Conservation (phyloP, 2,888 invertebrate species). For the Phytoseiulus persimilis region DNA sequence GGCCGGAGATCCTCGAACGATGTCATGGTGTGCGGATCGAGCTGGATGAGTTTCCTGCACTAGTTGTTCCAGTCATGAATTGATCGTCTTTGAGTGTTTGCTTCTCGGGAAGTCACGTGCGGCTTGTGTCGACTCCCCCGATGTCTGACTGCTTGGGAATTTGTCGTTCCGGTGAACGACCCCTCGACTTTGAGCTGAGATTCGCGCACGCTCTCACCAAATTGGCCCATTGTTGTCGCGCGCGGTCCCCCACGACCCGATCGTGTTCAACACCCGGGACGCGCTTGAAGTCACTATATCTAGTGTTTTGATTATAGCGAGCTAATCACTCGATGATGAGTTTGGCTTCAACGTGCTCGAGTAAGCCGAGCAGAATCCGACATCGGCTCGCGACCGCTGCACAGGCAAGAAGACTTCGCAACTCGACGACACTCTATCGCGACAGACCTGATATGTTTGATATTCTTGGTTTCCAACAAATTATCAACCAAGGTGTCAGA, state of each 20-base stretch:
- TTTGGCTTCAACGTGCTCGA: not conserved
- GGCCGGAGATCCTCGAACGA: not conserved
- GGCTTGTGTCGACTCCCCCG: not conserved
- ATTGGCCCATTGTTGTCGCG: not conserved
- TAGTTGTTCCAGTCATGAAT: not conserved
- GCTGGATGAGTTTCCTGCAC: not conserved
- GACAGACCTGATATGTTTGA: conserved; percentile 38
- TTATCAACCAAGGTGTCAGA: conserved; percentile 39
- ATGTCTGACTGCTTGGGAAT: not conserved
- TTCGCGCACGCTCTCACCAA: not conserved
- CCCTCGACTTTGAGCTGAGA: not conserved
- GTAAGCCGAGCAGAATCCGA: not conserved
- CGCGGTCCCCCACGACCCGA: not conserved
- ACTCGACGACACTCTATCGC: not conserved
- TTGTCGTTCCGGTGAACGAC: conserved; percentile 5
- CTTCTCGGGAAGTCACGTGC: not conserved
- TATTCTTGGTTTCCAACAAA: conserved; percentile 38
- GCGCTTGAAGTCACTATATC: not conserved
- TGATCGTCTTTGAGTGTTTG: not conserved
- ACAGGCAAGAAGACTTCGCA: not conserved
- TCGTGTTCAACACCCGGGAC: not conserved
- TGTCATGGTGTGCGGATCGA: not conserved
- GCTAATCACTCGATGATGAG: not conserved
- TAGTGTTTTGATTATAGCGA: not conserved
- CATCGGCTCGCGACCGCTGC: not conserved